Evolutionary conservation across 2,113 vertebrate genomes (phyloP), one percentile per base, ranked within the genome.

Genomic region (Brachypodius melanocephalos): DNA sequence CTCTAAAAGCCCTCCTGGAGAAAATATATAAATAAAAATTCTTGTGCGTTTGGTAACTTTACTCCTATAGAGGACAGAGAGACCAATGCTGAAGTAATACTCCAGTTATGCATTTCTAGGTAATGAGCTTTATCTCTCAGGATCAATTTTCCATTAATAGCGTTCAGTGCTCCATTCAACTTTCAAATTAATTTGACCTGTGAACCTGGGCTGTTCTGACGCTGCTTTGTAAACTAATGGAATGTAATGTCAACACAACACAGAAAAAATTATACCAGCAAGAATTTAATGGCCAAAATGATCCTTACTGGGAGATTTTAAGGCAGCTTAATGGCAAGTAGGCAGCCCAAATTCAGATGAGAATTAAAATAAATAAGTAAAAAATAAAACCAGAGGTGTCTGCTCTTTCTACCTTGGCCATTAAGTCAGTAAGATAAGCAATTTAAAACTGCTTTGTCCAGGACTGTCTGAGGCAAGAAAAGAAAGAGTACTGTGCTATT

Each of bases 91-190:
- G 67, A 91, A 71, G 67, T 93, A 91, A 89, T 66, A 88, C 25
- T 42, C 32, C 75, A 71, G 88, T 85, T 94, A 85, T 62, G n/a
- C 55, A 83, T 85, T 91, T 71, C 78, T 40, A 93, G 84, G 78
- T 88, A 91, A 95, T 91, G 82, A 96, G 87, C 46, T 96, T 96
- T 88, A 93, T 95, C 85, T 94, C 80, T 77, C 71, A 85, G 85
- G 78, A 95, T 97, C 95, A 96, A 93, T 95, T 93, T 95, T 93
- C 85, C 91, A 95, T 91, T 93, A 88, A 89, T 77, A 91, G 67
- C 78, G 59, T 88, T 91, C 87, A 77, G 75, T 46, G 55, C 19
- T 82, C 67, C 58, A 59, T 91, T 67, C 89, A 91, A 67, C 79
- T 89, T 77, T 55, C 40, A 85, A 94, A 95, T 90, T 86, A 80